These are phyloP conservation scores for Thymelicus lineola DNA, from an alignment of 2,888 invertebrate species.

Conservation along the genomic window DNA sequence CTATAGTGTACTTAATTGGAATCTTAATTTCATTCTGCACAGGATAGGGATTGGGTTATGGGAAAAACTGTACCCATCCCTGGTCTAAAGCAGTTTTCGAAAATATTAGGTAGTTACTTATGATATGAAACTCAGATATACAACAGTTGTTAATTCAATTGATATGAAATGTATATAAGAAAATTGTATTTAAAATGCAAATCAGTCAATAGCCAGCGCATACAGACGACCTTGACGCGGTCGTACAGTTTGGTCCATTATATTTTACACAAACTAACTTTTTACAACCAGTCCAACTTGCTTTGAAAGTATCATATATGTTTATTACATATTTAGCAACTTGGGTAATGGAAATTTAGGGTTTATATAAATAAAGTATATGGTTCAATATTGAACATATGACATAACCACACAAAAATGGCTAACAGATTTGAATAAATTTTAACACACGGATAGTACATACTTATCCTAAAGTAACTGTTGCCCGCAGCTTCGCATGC, in stretches of 20 bases:
- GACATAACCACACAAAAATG: background rate
- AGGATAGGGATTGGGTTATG: too few species aligned
- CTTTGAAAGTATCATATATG: constrained; percentile 13
- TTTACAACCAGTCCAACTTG: constrained; percentile 26
- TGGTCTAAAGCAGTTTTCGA: too few species aligned
- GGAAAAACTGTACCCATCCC: too few species aligned
- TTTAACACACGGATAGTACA: too few species aligned
- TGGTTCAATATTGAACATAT: too few species aligned
- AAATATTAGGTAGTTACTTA: background rate
- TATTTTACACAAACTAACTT: constrained; percentile 19
- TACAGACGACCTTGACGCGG: constrained; percentile 32
- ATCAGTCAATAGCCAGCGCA: constrained; percentile 19
- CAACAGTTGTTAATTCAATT: background rate
- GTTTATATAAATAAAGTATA: background rate
- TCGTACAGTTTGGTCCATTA: constrained; percentile 22
- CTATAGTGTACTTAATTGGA: too few species aligned
- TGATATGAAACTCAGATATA: background rate
- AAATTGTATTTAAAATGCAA: constrained; percentile 22
- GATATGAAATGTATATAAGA: constrained; percentile 1
- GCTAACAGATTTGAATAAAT: too few species aligned
- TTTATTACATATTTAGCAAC: constrained; percentile 11
- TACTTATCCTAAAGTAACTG: too few species aligned
- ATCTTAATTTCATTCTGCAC: too few species aligned
- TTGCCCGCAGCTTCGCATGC: too few species aligned
- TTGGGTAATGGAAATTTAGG: background rate